Evolutionary conservation across 2,113 vertebrate genomes (phyloP), one percentile per base, ranked within the genome.

Genomic region (Bubo bubo): DNA sequence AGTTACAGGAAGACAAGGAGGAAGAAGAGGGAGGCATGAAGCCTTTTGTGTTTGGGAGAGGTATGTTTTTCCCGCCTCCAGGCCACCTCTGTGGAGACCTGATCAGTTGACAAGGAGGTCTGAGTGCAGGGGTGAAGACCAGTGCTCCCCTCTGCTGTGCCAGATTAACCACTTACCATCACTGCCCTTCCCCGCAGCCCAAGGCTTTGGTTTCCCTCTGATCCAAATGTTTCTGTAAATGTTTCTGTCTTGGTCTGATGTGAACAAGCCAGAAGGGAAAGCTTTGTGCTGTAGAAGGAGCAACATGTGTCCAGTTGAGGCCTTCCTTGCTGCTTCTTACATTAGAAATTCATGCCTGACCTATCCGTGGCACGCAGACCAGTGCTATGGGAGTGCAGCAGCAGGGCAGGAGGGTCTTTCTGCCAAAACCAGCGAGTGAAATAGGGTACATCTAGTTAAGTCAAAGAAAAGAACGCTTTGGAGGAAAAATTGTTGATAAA

Each of bases 291-390:
- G 53, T 75, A 62, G 64, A 86, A 92, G 67, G n/a, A 85, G 45
- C 58, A 85, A 9, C 0, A 0, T 8, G 9, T 76, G n/a, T 67
- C 27, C 13, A 34, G 32, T 2, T 92, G 68, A n/a, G 22, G 23
- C 63, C 47, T 68, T 60, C 21, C 24, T 93, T 91, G 52, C 73
- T 81, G 8, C 71, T 56, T 74, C 23, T 68, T 66, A 5, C 24
- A 3, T 59, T 41, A 64, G 23, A 63, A 81, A 39, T 71, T 87
- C 0, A 0, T 81, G 45, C 55, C 87, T 92, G 66, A 47, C 58
- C 35, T 76, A 20, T 32, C 53, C 1, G 0, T 90, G 80, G 49
- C 39, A 41, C 20, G 12, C 34, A 68, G 64, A 85, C 43, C 34
- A 73, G 41, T 13, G 50, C 59, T 66, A 1, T 4, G 1, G 32